These are phyloP conservation scores for Nymphalis io DNA, from an alignment of 1,140 invertebrate genomes.

Conservation along the genomic window DNA sequence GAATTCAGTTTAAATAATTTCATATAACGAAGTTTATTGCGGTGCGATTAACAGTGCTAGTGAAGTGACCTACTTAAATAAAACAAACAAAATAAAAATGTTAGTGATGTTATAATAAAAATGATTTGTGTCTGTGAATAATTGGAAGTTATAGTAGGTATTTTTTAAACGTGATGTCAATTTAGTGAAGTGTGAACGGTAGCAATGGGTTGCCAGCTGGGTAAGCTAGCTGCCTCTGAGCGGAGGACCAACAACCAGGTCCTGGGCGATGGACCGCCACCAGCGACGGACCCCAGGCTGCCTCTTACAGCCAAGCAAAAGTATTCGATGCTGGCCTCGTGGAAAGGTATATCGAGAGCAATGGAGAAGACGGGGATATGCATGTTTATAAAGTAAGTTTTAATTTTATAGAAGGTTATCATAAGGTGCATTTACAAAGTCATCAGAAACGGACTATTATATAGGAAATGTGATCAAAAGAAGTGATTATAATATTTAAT, in stretches of 20 bases:
- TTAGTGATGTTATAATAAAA: background rate
- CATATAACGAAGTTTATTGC: no score
- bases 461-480: no score
- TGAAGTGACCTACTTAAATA: slow-evolving; percentile 1
- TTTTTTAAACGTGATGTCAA: slow-evolving; percentile 7
- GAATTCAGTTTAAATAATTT: background rate
- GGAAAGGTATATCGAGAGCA: slow-evolving; percentile 93
- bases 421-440: no score
- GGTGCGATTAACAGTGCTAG: background rate
- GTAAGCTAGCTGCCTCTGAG: slow-evolving; percentile 85
- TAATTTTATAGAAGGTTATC: background rate
- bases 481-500: no score
- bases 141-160: slow-evolving; percentile 4
- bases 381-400: slow-evolving; percentile 94
- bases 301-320: slow-evolving; percentile 93
- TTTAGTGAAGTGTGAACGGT: slow-evolving; percentile 30
- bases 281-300: slow-evolving; percentile 87
- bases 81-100: background rate
- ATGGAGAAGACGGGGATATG: slow-evolving; percentile 93
- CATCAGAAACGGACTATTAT: no score
- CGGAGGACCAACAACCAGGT: slow-evolving; percentile 72
- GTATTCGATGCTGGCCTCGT: slow-evolving; percentile 92
- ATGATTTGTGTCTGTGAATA: background rate
- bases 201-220: slow-evolving; percentile 87
- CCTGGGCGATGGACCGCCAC: slow-evolving; percentile 78